These are phyloP conservation scores for Cyclophora albipunctata DNA, from an alignment of 2,888 invertebrate species.

Conservation along the genomic window DNA sequence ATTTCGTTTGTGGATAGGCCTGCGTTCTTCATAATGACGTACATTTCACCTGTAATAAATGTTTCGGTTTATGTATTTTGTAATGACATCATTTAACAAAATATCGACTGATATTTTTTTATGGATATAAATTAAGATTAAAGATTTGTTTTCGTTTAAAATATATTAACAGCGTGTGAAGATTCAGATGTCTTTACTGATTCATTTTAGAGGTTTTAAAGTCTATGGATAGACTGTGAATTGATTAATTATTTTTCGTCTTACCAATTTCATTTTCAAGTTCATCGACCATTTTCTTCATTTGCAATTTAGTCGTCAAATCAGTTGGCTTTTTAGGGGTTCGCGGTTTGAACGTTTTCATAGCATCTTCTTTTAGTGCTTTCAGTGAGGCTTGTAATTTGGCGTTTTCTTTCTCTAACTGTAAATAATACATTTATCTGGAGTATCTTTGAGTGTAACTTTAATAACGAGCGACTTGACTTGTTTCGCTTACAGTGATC, in stretches of 20 bases:
- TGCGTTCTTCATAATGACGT: conserved; percentile 76
- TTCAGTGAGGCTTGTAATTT: conserved; percentile 79
- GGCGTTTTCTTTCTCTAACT: conserved; percentile 79
- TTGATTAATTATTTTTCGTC: background rate
- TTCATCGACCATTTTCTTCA: conserved; percentile 90
- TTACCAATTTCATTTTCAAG: conserved; percentile 89
- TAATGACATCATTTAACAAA: too few species aligned
- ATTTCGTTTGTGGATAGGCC: conserved; percentile 70
- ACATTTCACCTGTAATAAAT: conserved; percentile 68
- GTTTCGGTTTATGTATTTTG: too few species aligned
- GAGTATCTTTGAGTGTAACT: background rate
- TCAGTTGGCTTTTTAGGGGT: conserved; percentile 85
- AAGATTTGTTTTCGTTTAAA: too few species aligned
- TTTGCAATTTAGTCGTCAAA: conserved; percentile 80
- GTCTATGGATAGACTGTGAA: too few species aligned
- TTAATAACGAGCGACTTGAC: too few species aligned
- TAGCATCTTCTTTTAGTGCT: conserved; percentile 78
- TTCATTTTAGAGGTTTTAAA: too few species aligned
- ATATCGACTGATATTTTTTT: too few species aligned
- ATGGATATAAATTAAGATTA: too few species aligned
- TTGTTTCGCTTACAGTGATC: too few species aligned
- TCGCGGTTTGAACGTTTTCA: conserved; percentile 80
- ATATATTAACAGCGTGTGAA: too few species aligned
- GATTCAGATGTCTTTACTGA: too few species aligned
- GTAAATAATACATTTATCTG: conserved; percentile 3